Evolutionary conservation across 2,888 invertebrate species (phyloP), one percentile per base, ranked within the genome.

Genomic region (Lasioglossum villosulum): DNA sequence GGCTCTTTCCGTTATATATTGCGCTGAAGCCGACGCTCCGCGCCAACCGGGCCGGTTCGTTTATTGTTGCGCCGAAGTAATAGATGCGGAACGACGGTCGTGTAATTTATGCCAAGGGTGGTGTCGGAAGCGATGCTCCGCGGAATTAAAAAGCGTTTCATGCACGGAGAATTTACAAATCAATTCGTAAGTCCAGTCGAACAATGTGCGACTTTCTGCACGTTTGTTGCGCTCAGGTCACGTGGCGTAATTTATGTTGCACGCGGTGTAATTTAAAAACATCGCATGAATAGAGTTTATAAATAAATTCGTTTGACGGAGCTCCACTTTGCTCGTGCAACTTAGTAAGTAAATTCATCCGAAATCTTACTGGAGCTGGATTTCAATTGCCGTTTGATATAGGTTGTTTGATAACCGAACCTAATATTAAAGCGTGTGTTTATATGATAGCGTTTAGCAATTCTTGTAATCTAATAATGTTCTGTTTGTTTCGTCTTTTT

Each of bases 1-100:
- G 71, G 77, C n/a, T 71, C 77, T 45, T 56, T 30, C 70, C n/a
- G 66, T 77, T 77, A 70, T 70, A 70, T 39, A 77, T 27, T 39
- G 75, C 52, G 59, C 52, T 34, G 59, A 73, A 45, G 59, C 59
- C 48, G 66, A 16, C 16, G 59, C 8, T 8, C 52, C 23, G 52
- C 52, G 52, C 52, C 52, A 8, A 2, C 23, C 48, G 6, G 23
- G 30, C 39, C 16, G 63, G 77, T 72, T 77, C 45, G 59, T 75
- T 84, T 72, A 84, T 84, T 78, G 75, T 78, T 84, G 71, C 80
- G 70, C 23, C 76, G 73, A n/a, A 80, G 80, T 77, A 85, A 82
- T 76, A 81, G 79, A 82, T 77, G 56, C 79, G 56, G 52, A 30
- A 39, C 78, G 68, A 78, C 42, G 66, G 48, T 12, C 34, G 34